Conservation (phyloP, 2,888 invertebrate species). For the Isoperla grammatica region DNA sequence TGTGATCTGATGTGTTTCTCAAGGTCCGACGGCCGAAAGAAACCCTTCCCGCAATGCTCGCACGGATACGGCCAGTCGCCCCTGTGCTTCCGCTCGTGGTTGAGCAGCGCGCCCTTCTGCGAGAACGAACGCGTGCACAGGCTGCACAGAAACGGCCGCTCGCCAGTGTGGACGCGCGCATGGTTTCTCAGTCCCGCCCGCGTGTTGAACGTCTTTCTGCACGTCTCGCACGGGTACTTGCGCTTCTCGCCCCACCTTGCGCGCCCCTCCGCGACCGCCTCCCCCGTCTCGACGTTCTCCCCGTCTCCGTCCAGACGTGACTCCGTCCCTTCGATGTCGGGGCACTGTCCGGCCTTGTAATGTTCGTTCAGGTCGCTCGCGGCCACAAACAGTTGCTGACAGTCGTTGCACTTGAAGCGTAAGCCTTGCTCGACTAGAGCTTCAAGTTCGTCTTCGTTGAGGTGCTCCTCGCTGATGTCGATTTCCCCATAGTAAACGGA, state of each 20-base stretch:
- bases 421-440: too few species aligned
- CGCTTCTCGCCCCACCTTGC: slow-evolving; percentile 6
- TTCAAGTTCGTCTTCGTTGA: too few species aligned
- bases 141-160: slow-evolving; percentile 12
- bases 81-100: slow-evolving; percentile 11
- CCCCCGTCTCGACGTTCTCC: too few species aligned
- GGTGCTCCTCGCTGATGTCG: too few species aligned
- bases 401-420: too few species aligned
- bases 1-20: slow-evolving; percentile 32
- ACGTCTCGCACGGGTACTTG: slow-evolving; percentile 6
- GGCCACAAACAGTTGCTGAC: too few species aligned
- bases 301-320: too few species aligned
- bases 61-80: slow-evolving; percentile 23
- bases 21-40: slow-evolving; percentile 34
- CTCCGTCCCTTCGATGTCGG: too few species aligned
- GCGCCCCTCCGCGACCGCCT: neutral
- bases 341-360: too few species aligned
- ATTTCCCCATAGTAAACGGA: too few species aligned
- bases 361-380: too few species aligned
- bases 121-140: slow-evolving; percentile 10
- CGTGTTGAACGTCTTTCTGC: slow-evolving; percentile 11
- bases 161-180: neutral
- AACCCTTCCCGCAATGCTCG: slow-evolving; percentile 33
- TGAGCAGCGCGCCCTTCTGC: slow-evolving; percentile 1
- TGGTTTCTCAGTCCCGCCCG: slow-evolving; percentile 9